Evolutionary conservation across 2,113 vertebrate genomes (phyloP), one percentile per base, ranked within the genome.

Genomic region (Poeciliopsis occidentalis): DNA sequence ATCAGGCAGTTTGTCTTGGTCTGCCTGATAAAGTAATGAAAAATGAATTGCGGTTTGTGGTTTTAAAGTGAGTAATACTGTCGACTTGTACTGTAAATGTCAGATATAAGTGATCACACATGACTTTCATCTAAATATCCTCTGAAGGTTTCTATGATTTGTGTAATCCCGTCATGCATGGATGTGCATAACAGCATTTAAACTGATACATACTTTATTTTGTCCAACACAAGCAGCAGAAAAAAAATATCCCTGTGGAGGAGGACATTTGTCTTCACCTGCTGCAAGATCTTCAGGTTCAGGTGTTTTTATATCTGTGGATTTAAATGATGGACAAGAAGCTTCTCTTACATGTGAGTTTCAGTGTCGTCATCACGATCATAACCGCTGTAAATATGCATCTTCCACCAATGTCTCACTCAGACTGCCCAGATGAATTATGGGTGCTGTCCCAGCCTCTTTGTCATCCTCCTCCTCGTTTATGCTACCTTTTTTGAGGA

Each of bases 381-480:
- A 72, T 81, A 83, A 86, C 76, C 80, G 26, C 85, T 70, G 73
- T 78, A 91, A 86, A 88, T 88, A 79, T 88, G 91, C 85, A 88
- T 85, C 76, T 88, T 87, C 87, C 71, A 87, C 82, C 73, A 77
- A 66, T 75, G 83, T 80, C 86, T 88, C 82, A 76, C 78, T 91
- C 88, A 83, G 89, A 88, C 85, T 84, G 88, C 90, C 91, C 87
- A 85, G 91, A 92, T 91, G 82, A 89, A 92, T 93, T 91, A 94
- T 91, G 85, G 79, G 91, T 90, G 84, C 76, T 79, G 71, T 70
- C 39, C 77, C 60, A 67, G 67, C 77, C 78, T 75, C 66, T 83
- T 75, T 79, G 39, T 78, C 71, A 75, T 68, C 69, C 71, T 81
- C 70, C 47, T 76, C 64, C 19, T 78, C 70, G 37, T 19, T 75